Evolutionary conservation across 2,797 vertebrate species (phyloP).

Genomic region (Megaceryle alcyon): DNA sequence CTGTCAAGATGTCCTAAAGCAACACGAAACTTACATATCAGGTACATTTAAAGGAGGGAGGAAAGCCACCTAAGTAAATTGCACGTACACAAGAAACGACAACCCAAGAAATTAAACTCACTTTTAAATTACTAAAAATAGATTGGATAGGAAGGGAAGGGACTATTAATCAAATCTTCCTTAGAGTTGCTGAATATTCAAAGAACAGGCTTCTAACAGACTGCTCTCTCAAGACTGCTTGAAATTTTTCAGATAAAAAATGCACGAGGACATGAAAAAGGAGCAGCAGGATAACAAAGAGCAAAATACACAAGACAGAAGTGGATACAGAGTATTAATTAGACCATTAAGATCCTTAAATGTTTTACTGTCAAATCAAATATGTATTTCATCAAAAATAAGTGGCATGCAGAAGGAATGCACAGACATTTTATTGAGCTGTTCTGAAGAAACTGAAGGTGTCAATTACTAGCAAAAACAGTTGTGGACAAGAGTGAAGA

Average conservation of each 20-base stretch:
- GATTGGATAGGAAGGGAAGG: constrained; percentile 1
- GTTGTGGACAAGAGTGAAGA: neutral
- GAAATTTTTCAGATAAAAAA: constrained; percentile 52
- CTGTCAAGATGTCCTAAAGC: constrained; percentile 36
- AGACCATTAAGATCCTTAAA: constrained; percentile 56
- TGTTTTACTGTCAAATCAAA: constrained; percentile 62
- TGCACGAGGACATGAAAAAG: neutral
- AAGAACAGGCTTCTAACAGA: constrained; percentile 44
- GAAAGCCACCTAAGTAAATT: constrained; percentile 15
- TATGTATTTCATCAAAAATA: constrained; percentile 58
- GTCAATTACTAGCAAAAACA: neutral
- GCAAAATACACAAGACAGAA: constrained; percentile 33
- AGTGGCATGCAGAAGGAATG: constrained; percentile 20
- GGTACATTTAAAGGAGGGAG: neutral
- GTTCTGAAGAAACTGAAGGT: neutral
- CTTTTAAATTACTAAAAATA: constrained; percentile 59
- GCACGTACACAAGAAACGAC: neutral
- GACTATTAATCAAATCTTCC: constrained; percentile 53
- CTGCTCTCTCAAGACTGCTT: constrained; percentile 35
- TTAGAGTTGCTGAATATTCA: constrained; percentile 56
- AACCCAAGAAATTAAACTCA: neutral
- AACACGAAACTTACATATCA: constrained; percentile 30
- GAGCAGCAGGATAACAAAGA: neutral
- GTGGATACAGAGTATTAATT: constrained; percentile 56
- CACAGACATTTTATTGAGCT: constrained; percentile 8